phyloP scores from a whole-genome alignment of 2,113 vertebrate species.

The Narcine bancroftii region DNA sequence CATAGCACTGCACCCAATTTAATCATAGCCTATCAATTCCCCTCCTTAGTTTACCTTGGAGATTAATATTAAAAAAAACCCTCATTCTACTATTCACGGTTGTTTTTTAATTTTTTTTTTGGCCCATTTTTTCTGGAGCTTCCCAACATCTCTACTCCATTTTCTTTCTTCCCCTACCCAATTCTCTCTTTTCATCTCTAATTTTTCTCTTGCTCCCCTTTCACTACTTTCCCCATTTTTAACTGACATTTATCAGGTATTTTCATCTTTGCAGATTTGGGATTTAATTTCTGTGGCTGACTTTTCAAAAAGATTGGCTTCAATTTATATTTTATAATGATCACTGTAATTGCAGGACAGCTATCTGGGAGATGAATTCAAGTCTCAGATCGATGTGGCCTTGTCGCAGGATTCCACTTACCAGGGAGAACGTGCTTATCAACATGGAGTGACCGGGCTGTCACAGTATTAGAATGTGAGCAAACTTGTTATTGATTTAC shows the following conservation, averaged over 20 bases:
- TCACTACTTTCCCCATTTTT: constrained; percentile 15
- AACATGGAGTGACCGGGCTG: constrained; percentile 96
- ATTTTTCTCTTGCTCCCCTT: no score
- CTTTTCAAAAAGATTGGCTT: background rate
- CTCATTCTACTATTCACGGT: no score
- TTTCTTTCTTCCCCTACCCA: background rate
- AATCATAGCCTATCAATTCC: no score
- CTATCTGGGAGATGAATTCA: constrained; percentile 98
- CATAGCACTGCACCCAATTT: no score
- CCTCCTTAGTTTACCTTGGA: no score
- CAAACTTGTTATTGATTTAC: background rate
- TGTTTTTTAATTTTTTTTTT: background rate
- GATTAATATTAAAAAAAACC: no score
- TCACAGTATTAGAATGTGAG: constrained; percentile 99
- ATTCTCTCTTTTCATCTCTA: background rate
- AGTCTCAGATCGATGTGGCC: constrained; percentile 97
- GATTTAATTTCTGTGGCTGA: background rate
- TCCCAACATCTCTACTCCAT: no score
- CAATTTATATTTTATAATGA: background rate
- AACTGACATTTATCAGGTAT: background rate
- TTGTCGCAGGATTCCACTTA: constrained; percentile 98
- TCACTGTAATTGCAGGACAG: constrained; percentile 71
- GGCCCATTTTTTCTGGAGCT: background rate
- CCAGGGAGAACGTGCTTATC: constrained; percentile 97
- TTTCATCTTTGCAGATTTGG: background rate